Conservation (phyloP, 2,113 vertebrate genomes). For the Raphicerus campestris region DNA sequence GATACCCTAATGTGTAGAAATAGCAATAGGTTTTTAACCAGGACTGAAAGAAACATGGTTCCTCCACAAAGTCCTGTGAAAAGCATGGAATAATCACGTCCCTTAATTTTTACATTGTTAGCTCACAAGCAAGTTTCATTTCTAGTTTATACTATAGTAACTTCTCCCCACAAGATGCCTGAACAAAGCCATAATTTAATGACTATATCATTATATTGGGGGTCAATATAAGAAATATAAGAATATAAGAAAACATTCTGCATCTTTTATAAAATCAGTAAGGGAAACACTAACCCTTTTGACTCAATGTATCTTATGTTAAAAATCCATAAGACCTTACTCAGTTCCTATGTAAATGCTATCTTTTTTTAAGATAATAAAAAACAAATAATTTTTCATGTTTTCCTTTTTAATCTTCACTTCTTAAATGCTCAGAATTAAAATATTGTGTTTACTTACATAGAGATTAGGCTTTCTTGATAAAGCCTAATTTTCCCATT, state of each 20-base stretch:
- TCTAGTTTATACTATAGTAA: background rate
- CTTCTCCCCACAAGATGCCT: background rate
- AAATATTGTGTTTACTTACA: background rate
- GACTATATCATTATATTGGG: background rate
- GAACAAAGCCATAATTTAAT: background rate
- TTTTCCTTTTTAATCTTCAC: constrained; percentile 6
- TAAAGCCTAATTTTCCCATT: background rate
- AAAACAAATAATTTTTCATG: background rate
- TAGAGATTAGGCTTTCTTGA: background rate
- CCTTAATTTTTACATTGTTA: background rate
- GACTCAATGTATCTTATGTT: background rate
- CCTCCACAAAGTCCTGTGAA: background rate
- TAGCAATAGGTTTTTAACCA: background rate
- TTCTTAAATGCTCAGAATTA: constrained; percentile 4
- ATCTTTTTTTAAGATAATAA: background rate
- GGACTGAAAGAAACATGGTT: background rate
- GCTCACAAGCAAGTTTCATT: background rate
- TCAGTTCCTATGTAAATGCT: background rate
- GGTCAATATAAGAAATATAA: background rate
- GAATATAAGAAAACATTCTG: background rate
- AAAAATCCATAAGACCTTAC: background rate
- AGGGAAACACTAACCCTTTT: background rate
- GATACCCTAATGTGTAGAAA: background rate
- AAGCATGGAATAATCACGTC: background rate
- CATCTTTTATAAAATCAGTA: background rate